Base-by-base conservation (phyloP, 2,113 vertebrate genomes). In the Pao palembangensis region DNA sequence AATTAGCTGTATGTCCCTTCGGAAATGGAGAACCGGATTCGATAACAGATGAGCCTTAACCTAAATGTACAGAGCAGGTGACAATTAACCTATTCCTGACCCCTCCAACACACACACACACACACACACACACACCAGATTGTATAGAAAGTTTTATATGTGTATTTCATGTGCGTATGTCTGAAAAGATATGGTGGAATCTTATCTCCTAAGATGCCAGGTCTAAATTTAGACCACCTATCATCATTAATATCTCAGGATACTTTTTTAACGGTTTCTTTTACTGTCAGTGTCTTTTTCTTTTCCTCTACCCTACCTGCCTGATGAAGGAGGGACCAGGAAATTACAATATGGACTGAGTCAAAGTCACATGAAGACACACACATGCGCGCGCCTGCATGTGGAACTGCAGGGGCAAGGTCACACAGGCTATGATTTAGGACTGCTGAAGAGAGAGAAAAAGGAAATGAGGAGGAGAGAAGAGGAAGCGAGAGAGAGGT, bases 1-100 rank as follows among this genome's bases (percentile, higher is more conserved):
- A 88, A 89, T 89, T 84, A 88, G 80, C 75, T 43, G 43, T 19
- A 5, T 8, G 18, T 87, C 81, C 81, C 81, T 71, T 67, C 75
- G 80, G 84, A 88, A 80, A 85, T 73, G 75, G 76, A 79, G 71
- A 71, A 70, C 72, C 25, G 76, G 78, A 85, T 84, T 71, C 16
- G 51, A 82, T 69, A 73, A 80, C 79, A 69, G 81, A 86, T 76
- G 53, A 68, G 71, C 77, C 58, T 53, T 59, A 55, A 77, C 72
- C 80, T 85, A 73, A 57, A 74, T 81, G 80, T 64, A 73, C 71
- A 83, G 57, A 71, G 74, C 80, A 84, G 81, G 86, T n/a, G n/a
- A n/a, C n/a, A n/a, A n/a, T 88, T 86, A 86, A 84, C 87, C 85
- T 85, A 38, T 58, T 14, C 14, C 41, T 42, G 55, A 73, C 52